A percentile compares a stretch with the other conserved stretches of the same genome.
Conservation (phyloP, 2,113 vertebrate species). For the Spheniscus mendiculus region DNA sequence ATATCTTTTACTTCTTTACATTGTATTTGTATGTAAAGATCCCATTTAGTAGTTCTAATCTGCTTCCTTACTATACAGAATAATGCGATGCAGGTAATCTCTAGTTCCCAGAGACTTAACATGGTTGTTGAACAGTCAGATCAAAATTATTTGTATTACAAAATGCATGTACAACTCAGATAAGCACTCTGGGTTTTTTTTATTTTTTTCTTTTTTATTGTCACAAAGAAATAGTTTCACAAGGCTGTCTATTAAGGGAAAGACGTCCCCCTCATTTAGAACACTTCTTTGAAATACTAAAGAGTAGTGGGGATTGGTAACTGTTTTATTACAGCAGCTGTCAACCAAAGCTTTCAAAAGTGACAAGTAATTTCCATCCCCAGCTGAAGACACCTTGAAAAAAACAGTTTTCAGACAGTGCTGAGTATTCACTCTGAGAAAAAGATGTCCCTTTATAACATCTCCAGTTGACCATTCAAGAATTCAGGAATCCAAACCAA, state of each 20-base stretch:
- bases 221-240: neutral
- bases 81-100: neutral
- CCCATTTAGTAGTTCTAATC: neutral
- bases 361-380: neutral
- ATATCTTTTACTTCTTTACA: neutral
- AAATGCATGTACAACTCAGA: neutral
- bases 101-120: neutral
- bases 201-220: neutral
- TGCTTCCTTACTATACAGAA: neutral
- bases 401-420: neutral
- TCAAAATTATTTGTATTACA: neutral
- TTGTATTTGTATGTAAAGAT: neutral
- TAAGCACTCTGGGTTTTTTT: neutral
- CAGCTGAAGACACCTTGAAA: neutral
- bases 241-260: neutral
- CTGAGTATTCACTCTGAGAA: neutral
- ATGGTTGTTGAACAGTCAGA: neutral
- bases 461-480: neutral
- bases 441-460: neutral
- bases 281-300: neutral
- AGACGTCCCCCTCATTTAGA: neutral
- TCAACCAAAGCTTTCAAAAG: neutral
- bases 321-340: neutral
- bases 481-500: neutral
- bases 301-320: neutral